These are phyloP conservation scores for Panulirus ornatus DNA, from an alignment of 1,140 invertebrate species.

Conservation along the genomic window DNA sequence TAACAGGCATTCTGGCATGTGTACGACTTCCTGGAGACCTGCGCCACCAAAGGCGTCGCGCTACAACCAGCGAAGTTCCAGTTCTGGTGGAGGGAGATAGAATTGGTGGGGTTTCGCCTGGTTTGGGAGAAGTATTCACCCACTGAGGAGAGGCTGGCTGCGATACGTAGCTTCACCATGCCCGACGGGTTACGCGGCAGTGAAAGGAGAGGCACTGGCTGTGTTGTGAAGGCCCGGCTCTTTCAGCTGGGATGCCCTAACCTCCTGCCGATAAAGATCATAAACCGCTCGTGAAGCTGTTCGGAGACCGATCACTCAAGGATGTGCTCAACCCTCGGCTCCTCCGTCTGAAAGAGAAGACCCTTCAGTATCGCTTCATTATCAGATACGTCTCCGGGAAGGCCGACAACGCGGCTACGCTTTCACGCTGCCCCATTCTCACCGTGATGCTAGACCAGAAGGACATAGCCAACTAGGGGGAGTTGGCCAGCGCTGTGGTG, in stretches of 20 bases:
- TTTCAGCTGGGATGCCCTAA: constrained; percentile 13
- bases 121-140: constrained; percentile 4
- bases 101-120: constrained; percentile 18
- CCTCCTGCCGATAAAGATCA: background rate
- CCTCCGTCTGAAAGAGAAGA: background rate
- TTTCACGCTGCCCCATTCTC: background rate
- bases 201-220: background rate
- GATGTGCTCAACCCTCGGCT: background rate
- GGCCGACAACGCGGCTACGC: background rate
- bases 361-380: background rate
- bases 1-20: constrained; percentile 27
- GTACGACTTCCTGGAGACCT: constrained; percentile 22
- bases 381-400: constrained; percentile 8
- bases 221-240: background rate
- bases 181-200: constrained; percentile 1
- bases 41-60: background rate
- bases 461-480: background rate
- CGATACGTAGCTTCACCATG: background rate
- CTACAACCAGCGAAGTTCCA: constrained; percentile 22
- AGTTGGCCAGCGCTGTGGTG: background rate
- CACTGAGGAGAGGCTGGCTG: background rate
- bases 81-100: background rate
- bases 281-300: background rate
- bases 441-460: background rate
- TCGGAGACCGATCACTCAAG: background rate